Percentiles rank a stretch among this genome's conserved stretches.
These are phyloP conservation scores for Lipophrys pholis DNA, from an alignment of 2,113 vertebrate genomes.

Conservation along the genomic window DNA sequence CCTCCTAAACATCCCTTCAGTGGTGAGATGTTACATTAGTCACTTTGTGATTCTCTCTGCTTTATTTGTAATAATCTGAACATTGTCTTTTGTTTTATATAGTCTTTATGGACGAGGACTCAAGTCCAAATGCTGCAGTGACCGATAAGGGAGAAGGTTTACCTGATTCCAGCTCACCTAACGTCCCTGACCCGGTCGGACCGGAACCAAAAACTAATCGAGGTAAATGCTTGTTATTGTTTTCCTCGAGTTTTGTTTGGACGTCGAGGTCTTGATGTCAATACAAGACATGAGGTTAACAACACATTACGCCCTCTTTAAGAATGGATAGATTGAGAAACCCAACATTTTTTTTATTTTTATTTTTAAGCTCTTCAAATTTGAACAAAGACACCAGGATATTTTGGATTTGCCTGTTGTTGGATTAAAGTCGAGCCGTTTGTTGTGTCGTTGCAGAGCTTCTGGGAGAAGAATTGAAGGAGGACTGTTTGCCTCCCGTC, in stretches of 20 bases:
- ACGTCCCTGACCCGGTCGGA: slow-evolving; percentile 9
- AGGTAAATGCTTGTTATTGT: slow-evolving; percentile 34
- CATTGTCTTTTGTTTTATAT: slow-evolving; percentile 5
- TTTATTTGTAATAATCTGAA: neutral
- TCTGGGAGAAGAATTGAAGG: neutral
- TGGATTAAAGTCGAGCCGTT: neutral
- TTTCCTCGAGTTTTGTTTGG: neutral
- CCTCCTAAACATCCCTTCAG: slow-evolving; percentile 23
- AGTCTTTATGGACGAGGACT: slow-evolving; percentile 59
- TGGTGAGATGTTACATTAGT: slow-evolving; percentile 34
- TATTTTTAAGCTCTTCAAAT: too few relatives aligned
- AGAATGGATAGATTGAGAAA: too few relatives aligned
- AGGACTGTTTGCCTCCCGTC: slow-evolving; percentile 47
- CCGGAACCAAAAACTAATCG: slow-evolving; percentile 23
- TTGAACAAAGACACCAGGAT: too few relatives aligned
- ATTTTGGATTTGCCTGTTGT: too few relatives aligned
- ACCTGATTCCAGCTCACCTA: slow-evolving; percentile 25
- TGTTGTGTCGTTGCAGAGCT: slow-evolving; percentile 34
- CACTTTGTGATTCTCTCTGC: neutral
- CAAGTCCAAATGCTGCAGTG: slow-evolving; percentile 5
- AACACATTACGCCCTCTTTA: too few relatives aligned
- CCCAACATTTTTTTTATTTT: too few relatives aligned
- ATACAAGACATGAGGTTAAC: too few relatives aligned
- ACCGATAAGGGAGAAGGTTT: slow-evolving; percentile 23
- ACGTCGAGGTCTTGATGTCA: too few relatives aligned